phyloP scores from a whole-genome alignment of 2,113 vertebrate species.

The Sinocyclocheilus anophthalmus region DNA sequence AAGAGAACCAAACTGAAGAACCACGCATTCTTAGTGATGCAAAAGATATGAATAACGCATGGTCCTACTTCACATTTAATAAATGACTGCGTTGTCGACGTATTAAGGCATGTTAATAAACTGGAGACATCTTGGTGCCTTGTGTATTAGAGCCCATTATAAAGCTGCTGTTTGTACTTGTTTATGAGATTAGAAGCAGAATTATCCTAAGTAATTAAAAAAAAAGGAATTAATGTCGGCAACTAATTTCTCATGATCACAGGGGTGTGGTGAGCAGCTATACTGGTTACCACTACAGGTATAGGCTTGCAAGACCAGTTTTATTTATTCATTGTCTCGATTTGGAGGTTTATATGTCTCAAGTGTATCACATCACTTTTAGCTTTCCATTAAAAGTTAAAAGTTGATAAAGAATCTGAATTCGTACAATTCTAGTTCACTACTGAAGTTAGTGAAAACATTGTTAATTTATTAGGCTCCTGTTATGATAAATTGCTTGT shows the following conservation, averaged over 20 bases:
- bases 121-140: slow-evolving; percentile 34
- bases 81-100: slow-evolving; percentile 13
- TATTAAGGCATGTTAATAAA: slow-evolving; percentile 26
- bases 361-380: not conserved
- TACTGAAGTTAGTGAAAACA: not conserved
- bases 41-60: not conserved
- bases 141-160: slow-evolving; percentile 20
- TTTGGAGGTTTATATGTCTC: not conserved
- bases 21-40: not conserved
- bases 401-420: not conserved
- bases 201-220: slow-evolving; percentile 14
- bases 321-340: not conserved
- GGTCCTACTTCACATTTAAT: not conserved
- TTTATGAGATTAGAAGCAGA: slow-evolving; percentile 13
- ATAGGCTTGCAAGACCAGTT: not conserved
- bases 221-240: slow-evolving; percentile 22
- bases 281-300: not conserved
- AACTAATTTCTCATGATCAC: slow-evolving; percentile 16
- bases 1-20: not conserved
- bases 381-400: not conserved
- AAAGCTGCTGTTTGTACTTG: slow-evolving; percentile 11
- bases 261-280: not conserved
- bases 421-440: not conserved
- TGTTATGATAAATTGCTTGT: not conserved
- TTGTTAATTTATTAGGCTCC: not conserved